Evolutionary conservation across 1,140 invertebrate genomes (phyloP), one percentile per base, ranked within the genome.

Genomic region (Drosophila cardini): DNA sequence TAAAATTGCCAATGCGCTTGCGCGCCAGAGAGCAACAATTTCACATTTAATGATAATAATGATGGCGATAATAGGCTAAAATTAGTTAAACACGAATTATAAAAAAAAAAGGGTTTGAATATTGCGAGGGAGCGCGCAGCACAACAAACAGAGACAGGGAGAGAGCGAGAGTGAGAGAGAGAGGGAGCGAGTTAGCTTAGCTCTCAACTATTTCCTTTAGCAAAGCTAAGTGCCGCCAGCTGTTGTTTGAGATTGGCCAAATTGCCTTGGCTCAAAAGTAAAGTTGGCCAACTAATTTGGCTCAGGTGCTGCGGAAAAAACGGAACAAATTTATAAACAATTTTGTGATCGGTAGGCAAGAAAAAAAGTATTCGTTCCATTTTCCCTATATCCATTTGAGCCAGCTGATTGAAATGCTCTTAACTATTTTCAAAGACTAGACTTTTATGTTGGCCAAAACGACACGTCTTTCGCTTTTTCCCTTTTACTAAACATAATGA

Each of bases 1-100:
- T 89, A 77, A 84, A 87, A 87, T 87, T 89, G 85, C 67, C 82
- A 85, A 85, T 85, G 82, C 83, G 82, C 81, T 83, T 80, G 84
- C 79, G 84, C 84, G 68, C 71, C 42, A 53, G 57, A 53, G 57
- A 69, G 64, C 84, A 84, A 90, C 82, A 90, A 90, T 90, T 90
- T 90, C 77, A 80, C 77, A 90, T 90, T 87, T 81, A 90, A 83
- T 81, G 87, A 90, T 90, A 90, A 90, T 90, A 90, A 90, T 87
- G 83, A 87, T 78, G 89, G 87, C 87, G 80, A 90, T 90, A 90
- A 90, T 90, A 87, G 87, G 78, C 74, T 80, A 71, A 90, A 90
- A 90, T 90, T 90, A 90, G 87, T 90, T 87, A 83, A 87, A 87
- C 84, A 87, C 84, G 81, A 85, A 85, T 85, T 85, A 85, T 86